Conservation (phyloP, 1,140 invertebrate genomes). For the Kradibia gibbosae region DNA sequence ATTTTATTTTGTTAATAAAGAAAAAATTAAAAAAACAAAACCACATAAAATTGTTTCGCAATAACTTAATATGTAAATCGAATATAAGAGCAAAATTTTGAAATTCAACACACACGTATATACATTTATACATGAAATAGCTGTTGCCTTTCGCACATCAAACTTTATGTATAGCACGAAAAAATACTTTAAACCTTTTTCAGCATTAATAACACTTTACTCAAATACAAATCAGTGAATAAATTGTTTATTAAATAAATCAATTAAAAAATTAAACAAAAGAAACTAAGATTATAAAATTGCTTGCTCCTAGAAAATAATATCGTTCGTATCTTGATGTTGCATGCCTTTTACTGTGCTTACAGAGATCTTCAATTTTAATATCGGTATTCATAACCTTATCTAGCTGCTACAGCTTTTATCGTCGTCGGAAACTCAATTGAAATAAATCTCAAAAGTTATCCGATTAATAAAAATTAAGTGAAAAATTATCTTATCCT, state of each 20-base stretch:
- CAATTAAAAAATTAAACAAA: neutral
- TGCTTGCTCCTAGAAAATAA: slow-evolving; percentile 47
- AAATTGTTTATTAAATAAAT: neutral
- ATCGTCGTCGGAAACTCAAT: slow-evolving; percentile 53
- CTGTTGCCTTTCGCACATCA: neutral
- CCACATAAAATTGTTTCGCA: neutral
- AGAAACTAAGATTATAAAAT: too few species aligned
- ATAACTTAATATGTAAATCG: neutral
- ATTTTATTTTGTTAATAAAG: neutral
- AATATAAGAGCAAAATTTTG: neutral
- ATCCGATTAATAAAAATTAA: slow-evolving; percentile 55
- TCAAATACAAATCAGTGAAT: neutral
- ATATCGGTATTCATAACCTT: neutral
- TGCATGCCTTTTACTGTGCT: slow-evolving; percentile 60
- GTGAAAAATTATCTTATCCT: slow-evolving; percentile 39
- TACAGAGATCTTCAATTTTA: slow-evolving; percentile 48
- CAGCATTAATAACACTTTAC: neutral
- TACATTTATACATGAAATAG: neutral
- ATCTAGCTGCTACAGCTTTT: slow-evolving; percentile 34
- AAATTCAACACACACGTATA: neutral
- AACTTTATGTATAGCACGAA: neutral
- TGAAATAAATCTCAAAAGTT: slow-evolving; percentile 61
- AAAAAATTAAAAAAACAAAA: neutral
- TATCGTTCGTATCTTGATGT: slow-evolving; percentile 61
- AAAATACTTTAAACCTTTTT: neutral